Evolutionary conservation across 2,797 vertebrate genomes (phyloP).

Genomic region (Eulemur rubriventer): DNA sequence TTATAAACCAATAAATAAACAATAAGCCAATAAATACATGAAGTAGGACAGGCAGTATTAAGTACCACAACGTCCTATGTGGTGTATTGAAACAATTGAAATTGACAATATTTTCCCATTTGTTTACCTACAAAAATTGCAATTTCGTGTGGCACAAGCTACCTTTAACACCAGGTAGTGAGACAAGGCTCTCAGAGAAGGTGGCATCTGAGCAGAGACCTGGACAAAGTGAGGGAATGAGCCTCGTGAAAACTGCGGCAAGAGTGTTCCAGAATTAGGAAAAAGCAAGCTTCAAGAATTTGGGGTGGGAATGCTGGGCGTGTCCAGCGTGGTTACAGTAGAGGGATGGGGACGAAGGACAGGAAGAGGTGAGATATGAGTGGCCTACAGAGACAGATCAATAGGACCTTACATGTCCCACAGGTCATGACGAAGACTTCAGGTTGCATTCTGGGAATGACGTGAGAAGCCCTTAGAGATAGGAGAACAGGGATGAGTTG

Average conservation of each 20-base stretch:
- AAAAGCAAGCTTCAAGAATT: background rate
- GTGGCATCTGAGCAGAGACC: background rate
- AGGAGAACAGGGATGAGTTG: background rate
- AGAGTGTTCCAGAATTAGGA: background rate
- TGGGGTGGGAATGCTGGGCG: background rate
- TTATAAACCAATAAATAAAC: background rate
- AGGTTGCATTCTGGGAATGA: background rate
- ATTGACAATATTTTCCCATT: background rate
- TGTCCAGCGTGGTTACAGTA: background rate
- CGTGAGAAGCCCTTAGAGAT: background rate
- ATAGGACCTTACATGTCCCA: fast-evolving
- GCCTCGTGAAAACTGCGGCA: no score
- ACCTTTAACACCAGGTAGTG: background rate
- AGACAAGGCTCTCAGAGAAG: background rate
- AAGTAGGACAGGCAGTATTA: background rate
- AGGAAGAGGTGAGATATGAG: background rate
- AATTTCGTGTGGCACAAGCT: background rate
- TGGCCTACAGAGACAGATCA: background rate
- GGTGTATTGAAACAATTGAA: background rate
- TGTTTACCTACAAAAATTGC: background rate
- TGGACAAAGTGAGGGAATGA: background rate
- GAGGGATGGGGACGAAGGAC: background rate
- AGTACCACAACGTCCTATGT: background rate
- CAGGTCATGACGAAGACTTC: background rate
- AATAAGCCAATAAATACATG: background rate